These are phyloP conservation scores for Hypomecis punctinalis DNA, from an alignment of 2,888 invertebrate genomes.

Conservation along the genomic window DNA sequence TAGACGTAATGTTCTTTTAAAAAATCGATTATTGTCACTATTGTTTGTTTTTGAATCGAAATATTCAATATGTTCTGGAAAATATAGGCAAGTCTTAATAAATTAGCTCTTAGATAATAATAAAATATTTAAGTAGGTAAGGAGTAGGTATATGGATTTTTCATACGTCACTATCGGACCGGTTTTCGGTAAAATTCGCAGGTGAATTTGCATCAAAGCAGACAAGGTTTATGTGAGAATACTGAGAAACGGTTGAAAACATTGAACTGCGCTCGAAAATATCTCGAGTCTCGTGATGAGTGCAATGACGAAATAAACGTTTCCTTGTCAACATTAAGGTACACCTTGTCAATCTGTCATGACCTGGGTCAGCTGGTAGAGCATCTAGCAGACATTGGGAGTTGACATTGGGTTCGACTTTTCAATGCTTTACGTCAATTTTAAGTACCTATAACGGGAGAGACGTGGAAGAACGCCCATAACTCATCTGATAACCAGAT, in stretches of 20 bases:
- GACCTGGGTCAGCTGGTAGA: constrained; percentile 1
- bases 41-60: no score
- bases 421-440: constrained; percentile 15
- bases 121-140: no score
- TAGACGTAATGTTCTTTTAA: no score
- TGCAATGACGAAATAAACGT: constrained; percentile 25
- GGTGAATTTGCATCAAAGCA: constrained; percentile 31
- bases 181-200: constrained; percentile 8
- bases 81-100: no score
- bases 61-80: no score
- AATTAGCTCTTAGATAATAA: no score
- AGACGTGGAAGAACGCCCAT: no score
- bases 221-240: constrained; percentile 30
- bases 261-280: constrained; percentile 27
- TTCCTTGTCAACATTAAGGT: constrained; percentile 21
- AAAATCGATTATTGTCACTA: no score
- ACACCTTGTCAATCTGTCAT: constrained; percentile 36
- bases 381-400: neutral
- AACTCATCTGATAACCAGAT: no score
- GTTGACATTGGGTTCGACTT: constrained; percentile 19
- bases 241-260: constrained; percentile 30
- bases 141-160: neutral
- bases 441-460: no score
- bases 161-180: neutral
- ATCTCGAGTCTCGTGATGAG: constrained; percentile 15